A percentile compares a stretch with the other conserved stretches of the same genome.
Evolutionary conservation across 2,113 vertebrate genomes (phyloP).

Genomic region (Tragelaphus strepsiceros): DNA sequence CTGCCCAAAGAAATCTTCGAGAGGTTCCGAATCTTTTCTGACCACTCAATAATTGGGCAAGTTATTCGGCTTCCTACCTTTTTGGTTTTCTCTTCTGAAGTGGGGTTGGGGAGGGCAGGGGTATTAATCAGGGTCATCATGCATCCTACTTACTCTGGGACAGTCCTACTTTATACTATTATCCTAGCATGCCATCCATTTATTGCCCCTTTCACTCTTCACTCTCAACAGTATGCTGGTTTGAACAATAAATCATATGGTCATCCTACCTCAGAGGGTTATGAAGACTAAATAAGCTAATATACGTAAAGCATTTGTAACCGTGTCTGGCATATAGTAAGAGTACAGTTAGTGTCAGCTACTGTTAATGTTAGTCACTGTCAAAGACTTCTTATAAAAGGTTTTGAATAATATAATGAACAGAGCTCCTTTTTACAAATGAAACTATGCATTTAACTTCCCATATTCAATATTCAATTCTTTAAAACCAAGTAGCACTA

Average conservation of each 20-base stretch:
- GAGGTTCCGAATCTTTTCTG: constrained; percentile 23
- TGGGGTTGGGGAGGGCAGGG: neutral
- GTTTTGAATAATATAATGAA: constrained; percentile 46
- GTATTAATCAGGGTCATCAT: constrained; percentile 19
- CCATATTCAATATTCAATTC: constrained; percentile 24
- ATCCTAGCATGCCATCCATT: neutral
- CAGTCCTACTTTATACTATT: constrained; percentile 33
- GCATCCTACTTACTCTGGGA: constrained; percentile 28
- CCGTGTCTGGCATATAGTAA: neutral
- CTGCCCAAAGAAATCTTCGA: neutral
- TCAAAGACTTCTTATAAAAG: constrained; percentile 23
- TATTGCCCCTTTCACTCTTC: neutral
- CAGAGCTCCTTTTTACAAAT: constrained; percentile 54
- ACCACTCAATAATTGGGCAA: constrained; percentile 41
- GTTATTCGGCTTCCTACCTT: neutral
- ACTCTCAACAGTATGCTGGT: neutral
- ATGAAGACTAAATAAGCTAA: neutral
- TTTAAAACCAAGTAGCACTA: constrained; percentile 36
- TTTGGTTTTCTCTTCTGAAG: constrained; percentile 11
- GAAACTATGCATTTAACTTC: constrained; percentile 31
- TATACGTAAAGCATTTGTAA: constrained; percentile 6
- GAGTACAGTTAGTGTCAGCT: constrained; percentile 12
- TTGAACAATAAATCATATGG: constrained; percentile 8
- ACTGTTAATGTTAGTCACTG: neutral
- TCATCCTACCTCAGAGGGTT: neutral